Evolutionary conservation across 2,797 vertebrate genomes (phyloP), one percentile per base, ranked within the genome.

Genomic region (Heliangelus exortis): DNA sequence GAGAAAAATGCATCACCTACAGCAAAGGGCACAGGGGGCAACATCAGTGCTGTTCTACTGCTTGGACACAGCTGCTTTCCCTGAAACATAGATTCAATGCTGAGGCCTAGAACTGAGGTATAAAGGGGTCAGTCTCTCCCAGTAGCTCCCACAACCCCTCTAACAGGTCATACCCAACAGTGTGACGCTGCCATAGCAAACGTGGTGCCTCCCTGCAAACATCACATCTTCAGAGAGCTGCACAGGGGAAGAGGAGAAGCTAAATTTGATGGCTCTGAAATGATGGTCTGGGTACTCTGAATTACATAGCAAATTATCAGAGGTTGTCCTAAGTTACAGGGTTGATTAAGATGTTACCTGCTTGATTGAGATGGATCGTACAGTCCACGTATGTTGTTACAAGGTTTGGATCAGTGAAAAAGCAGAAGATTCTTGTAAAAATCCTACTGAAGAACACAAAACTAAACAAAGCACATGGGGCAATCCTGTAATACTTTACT

Each of bases 371-470:
- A 73, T 4, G 25, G 16, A 18, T 36, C 1, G 7, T 29, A 28
- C 26, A 47, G 36, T 62, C 66, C 41, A 73, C 69, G 19, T 12
- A 20, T 5, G 2, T 17, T 34, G 47, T n/a, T 79, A 25, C 6
- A 22, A 22, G 12, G 53, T 39, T 74, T 87, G 54, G 39, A 43
- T 5, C 12, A 45, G 50, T 28, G 53, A 87, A 17, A 29, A 85
- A 59, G 29, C 10, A 87, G 39, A 61, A 92, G 12, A 28, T 66
- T 34, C 67, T 51, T 79, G 45, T 51, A 71, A 83, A 96, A 87
- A 51, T n/a, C 62, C 23, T 39, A 39, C 48, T 79, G 55, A 84
- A 78, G 57, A 41, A 2, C 21, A 29, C 68, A 15, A 55, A 66
- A 6, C 34, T 8, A 22, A 89, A 74, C 3, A 62, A 12, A 45